Evolutionary conservation across 2,797 vertebrate species (phyloP).

Genomic region (Periophthalmus magnuspinnatus): DNA sequence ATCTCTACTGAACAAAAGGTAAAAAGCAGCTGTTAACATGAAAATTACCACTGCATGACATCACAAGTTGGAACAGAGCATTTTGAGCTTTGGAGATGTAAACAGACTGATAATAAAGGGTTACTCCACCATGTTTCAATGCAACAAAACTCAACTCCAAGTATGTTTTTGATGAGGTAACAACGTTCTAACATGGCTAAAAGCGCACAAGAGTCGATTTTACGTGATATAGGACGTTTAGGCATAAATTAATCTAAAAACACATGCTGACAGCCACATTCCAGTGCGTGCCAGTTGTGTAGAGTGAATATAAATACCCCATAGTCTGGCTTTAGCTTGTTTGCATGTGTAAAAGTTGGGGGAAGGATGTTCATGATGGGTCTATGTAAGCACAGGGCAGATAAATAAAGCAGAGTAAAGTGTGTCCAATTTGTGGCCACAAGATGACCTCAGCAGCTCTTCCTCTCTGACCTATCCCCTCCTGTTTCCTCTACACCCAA

Average conservation of each 20-base stretch:
- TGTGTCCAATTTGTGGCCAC: constrained; percentile 54
- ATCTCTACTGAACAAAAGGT: too few relatives aligned
- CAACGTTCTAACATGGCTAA: too few relatives aligned
- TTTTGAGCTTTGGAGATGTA: too few relatives aligned
- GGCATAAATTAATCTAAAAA: not conserved
- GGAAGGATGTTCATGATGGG: constrained; percentile 39
- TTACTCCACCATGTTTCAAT: too few relatives aligned
- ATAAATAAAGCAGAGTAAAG: constrained; percentile 12
- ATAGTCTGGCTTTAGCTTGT: constrained; percentile 16
- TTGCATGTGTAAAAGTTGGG: constrained; percentile 14
- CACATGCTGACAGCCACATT: not conserved
- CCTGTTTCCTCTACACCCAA: constrained; percentile 49
- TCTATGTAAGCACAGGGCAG: constrained; percentile 43
- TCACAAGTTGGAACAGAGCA: too few relatives aligned
- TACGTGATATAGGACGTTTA: too few relatives aligned
- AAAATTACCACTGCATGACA: too few relatives aligned
- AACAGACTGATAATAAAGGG: too few relatives aligned
- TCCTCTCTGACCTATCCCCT: constrained; percentile 27
- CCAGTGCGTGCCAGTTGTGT: constrained; percentile 4
- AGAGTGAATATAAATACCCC: constrained; percentile 23
- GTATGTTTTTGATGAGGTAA: too few relatives aligned
- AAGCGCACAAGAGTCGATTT: too few relatives aligned
- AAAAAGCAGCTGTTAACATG: too few relatives aligned
- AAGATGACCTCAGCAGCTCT: constrained; percentile 36
- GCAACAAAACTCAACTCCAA: too few relatives aligned